Conservation (phyloP, 2,888 invertebrate species). For the Chrysolina americana region DNA sequence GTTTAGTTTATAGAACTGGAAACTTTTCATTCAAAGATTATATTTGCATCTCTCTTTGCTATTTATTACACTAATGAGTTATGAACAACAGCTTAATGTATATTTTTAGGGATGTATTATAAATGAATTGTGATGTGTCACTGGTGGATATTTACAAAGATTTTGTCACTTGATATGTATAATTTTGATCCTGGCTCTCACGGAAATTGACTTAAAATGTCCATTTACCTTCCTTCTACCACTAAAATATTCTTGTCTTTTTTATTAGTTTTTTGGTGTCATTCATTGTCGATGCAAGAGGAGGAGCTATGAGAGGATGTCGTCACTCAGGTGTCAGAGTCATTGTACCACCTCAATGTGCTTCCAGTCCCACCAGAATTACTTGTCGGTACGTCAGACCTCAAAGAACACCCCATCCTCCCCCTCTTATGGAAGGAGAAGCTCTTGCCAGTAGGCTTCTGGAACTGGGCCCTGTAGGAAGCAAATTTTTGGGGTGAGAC, state of each 20-base stretch:
- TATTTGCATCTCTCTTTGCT: too few relatives aligned
- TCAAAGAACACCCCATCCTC: conserved; percentile 84
- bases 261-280: conserved; percentile 93
- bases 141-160: too few relatives aligned
- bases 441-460: conserved; percentile 94
- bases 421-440: conserved; percentile 98
- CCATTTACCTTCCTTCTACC: too few relatives aligned
- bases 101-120: too few relatives aligned
- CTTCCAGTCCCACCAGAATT: conserved; percentile 94
- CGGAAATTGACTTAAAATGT: too few relatives aligned
- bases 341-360: conserved; percentile 96
- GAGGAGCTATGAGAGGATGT: conserved; percentile 99
- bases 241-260: background rate
- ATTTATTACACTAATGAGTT: too few relatives aligned
- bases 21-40: too few relatives aligned
- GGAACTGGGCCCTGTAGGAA: conserved; percentile 96
- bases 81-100: too few relatives aligned
- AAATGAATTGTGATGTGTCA: too few relatives aligned
- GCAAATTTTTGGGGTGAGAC: conserved; percentile 93
- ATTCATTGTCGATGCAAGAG: conserved; percentile 98
- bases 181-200: too few relatives aligned
- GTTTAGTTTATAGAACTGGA: too few relatives aligned
- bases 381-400: conserved; percentile 93
- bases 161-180: too few relatives aligned
- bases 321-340: conserved; percentile 97